Percentiles rank a stretch among this genome's conserved stretches.
phyloP scores from a whole-genome alignment of 2,113 vertebrate genomes.

The Regulus satrapa region DNA sequence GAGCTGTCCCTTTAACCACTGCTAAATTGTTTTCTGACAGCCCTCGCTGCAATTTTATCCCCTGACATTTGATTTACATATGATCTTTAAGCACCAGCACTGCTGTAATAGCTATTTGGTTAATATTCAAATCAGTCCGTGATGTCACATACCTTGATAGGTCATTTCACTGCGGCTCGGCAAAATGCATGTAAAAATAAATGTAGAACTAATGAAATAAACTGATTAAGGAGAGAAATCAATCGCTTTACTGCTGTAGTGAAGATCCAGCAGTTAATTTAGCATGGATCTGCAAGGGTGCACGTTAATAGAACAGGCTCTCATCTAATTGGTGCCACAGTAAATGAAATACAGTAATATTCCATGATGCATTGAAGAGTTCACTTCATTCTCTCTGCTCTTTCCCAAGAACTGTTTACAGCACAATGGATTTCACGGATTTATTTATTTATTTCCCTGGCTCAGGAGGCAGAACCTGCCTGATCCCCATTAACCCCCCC shows the following conservation, averaged over 20 bases:
- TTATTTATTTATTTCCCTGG: neutral
- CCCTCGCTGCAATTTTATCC: conserved; percentile 83
- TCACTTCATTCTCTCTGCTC: conserved; percentile 58
- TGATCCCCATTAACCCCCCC: neutral
- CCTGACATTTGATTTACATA: conserved; percentile 97
- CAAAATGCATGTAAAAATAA: conserved; percentile 77
- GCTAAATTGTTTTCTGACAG: conserved; percentile 96
- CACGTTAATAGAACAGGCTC: conserved; percentile 82
- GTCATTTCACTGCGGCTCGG: conserved; percentile 77
- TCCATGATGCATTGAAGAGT: conserved; percentile 64
- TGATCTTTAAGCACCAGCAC: conserved; percentile 92
- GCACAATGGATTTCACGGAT: neutral
- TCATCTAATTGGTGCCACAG: conserved; percentile 84
- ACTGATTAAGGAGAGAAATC: conserved; percentile 90
- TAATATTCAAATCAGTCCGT: conserved; percentile 88
- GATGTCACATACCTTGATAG: conserved; percentile 83
- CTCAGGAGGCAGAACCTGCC: neutral
- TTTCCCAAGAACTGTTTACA: conserved; percentile 45
- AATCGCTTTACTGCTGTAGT: conserved; percentile 87
- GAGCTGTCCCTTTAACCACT: conserved; percentile 88
- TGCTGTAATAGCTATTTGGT: conserved; percentile 84
- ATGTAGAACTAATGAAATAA: conserved; percentile 95
- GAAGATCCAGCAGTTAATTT: conserved; percentile 92
- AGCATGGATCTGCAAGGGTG: conserved; percentile 82
- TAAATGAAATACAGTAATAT: conserved; percentile 87